phyloP scores from a whole-genome alignment of 2,888 invertebrate genomes.

The Apoderus coryli region DNA sequence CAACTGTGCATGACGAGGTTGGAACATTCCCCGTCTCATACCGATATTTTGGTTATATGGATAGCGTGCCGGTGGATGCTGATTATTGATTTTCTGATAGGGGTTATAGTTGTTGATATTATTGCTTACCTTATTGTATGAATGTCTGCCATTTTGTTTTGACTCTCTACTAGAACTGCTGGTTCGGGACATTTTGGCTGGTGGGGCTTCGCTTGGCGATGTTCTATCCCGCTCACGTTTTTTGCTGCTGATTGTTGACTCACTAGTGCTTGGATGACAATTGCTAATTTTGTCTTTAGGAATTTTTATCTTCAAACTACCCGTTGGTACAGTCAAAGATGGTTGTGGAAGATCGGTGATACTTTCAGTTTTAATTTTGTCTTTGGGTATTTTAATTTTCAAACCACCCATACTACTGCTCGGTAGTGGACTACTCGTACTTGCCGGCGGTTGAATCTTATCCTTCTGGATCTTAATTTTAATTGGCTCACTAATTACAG shows the following conservation, averaged over 20 bases:
- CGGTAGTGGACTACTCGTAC: constrained; percentile 14
- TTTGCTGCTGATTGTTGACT: constrained; percentile 17
- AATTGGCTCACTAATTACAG: constrained; percentile 22
- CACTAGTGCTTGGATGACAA: constrained; percentile 14
- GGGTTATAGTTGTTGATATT: constrained; percentile 12
- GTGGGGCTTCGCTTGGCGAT: constrained; percentile 24
- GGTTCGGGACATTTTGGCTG: constrained; percentile 25
- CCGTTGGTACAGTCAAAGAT: constrained; percentile 17
- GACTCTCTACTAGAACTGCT: constrained; percentile 20
- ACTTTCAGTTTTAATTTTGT: constrained; percentile 44
- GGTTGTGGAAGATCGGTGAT: constrained; percentile 25
- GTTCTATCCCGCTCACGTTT: constrained; percentile 30
- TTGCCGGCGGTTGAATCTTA: constrained; percentile 19
- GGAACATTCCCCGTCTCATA: constrained; percentile 9
- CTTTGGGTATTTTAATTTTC: constrained; percentile 73
- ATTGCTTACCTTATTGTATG: constrained; percentile 30
- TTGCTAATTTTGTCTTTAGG: constrained; percentile 52
- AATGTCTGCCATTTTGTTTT: constrained; percentile 30
- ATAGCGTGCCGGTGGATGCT: constrained; percentile 13
- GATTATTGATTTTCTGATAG: constrained; percentile 8
- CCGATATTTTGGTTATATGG: constrained; percentile 10
- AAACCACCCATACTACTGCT: constrained; percentile 37
- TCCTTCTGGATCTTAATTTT: constrained; percentile 38
- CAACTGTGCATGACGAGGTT: constrained; percentile 15
- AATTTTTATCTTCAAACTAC: constrained; percentile 60